Evolutionary conservation across 2,113 vertebrate species (phyloP).

Genomic region (Dasypus novemcinctus): DNA sequence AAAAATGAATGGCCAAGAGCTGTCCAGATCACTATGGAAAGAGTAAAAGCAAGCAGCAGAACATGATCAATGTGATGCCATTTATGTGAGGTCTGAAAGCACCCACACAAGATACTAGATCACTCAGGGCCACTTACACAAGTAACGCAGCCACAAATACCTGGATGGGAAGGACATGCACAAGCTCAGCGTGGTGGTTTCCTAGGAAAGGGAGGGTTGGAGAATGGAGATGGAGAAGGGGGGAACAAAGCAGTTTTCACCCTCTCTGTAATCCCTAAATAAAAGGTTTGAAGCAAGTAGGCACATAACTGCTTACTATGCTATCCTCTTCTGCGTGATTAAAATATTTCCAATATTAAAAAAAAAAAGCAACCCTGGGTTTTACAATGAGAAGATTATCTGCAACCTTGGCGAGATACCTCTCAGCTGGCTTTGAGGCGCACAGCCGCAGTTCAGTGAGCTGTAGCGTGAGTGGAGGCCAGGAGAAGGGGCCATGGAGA

Average conservation of each 20-base stretch:
- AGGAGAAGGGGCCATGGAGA: too few species aligned
- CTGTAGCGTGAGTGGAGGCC: accelerated
- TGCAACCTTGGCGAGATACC: not conserved
- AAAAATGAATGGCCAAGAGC: not conserved
- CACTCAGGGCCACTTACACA: not conserved
- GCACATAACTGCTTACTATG: not conserved
- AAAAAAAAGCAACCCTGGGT: not conserved
- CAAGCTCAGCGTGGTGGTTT: not conserved
- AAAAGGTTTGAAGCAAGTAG: not conserved
- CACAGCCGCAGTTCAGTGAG: accelerated
- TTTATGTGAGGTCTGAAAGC: not conserved
- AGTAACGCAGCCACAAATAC: not conserved
- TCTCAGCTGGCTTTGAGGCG: not conserved
- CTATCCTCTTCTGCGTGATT: not conserved
- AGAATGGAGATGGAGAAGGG: not conserved
- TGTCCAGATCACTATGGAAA: not conserved
- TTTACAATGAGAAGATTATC: not conserved
- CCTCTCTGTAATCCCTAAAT: not conserved
- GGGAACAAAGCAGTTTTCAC: not conserved
- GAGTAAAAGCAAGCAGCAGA: not conserved
- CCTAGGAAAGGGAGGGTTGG: not conserved
- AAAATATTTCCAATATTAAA: not conserved
- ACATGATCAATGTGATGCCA: too few species aligned
- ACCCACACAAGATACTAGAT: not conserved
- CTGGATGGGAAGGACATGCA: not conserved